phyloP scores from a whole-genome alignment of 2,797 vertebrate genomes.

The Pangasius sanitwongsei region DNA sequence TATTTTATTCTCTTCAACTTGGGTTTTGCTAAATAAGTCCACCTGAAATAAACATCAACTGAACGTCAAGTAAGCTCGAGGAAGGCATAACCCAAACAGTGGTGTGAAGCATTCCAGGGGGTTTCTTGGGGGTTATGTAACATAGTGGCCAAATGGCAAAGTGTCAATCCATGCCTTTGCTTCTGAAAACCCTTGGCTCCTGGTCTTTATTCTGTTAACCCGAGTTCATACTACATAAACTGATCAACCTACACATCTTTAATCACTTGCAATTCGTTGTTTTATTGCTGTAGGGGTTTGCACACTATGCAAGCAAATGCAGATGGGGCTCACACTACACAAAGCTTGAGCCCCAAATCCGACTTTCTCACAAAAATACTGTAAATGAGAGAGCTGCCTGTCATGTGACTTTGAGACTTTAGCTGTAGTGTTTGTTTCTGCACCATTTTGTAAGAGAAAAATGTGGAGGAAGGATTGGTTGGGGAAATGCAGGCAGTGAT shows the following conservation, averaged over 20 bases:
- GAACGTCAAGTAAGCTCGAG: background rate
- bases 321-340: background rate
- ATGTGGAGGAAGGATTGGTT: background rate
- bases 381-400: background rate
- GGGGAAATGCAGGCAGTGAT: background rate
- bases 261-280: background rate
- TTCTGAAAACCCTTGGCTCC: background rate
- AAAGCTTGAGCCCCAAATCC: background rate
- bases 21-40: background rate
- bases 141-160: background rate
- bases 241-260: background rate
- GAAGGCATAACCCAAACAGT: background rate
- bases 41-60: background rate
- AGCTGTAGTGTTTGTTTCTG: background rate
- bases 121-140: background rate
- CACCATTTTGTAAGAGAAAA: background rate
- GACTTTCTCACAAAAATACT: background rate
- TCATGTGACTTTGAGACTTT: background rate
- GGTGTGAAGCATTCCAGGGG: background rate
- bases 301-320: background rate
- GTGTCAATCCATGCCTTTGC: background rate
- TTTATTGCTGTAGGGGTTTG: background rate
- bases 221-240: background rate
- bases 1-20: slow-evolving; percentile 63
- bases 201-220: too few species aligned